Evolutionary conservation across 2,888 invertebrate genomes (phyloP), one percentile per base, ranked within the genome.

Genomic region (Neria commutata): DNA sequence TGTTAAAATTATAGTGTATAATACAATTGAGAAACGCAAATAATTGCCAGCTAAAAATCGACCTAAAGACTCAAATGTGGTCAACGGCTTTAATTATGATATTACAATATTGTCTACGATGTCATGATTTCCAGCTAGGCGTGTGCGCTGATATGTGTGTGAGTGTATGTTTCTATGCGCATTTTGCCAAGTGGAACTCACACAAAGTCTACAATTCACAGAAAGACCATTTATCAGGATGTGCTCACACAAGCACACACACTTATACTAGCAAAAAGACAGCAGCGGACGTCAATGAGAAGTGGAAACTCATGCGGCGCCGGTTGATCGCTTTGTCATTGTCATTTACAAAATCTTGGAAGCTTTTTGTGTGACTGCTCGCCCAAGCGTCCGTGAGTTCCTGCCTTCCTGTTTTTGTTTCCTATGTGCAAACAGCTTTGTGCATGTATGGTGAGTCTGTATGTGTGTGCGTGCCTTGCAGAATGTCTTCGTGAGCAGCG

Each of bases 321-420:
- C 52, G 52, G 42, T 2, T 42, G 40, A 52, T 42, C 52, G 25
- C 52, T 52, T 52, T 52, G 52, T 52, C 52, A 52, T 17, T 26
- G 52, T 40, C 52, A 52, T 52, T 42, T 52, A 42, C n/a, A 8
- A 21, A 24, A 21, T 34, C 23, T 37, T 37, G 37, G 34, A 24
- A 17, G n/a, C 26, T 25, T 48, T 25, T 23, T 8, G 25, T 48
- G 11, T 48, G 24, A 24, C 23, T 8, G 14, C 19, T n/a, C 25
- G n/a, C n/a, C n/a, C n/a, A n/a, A n/a, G n/a, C n/a, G n/a, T n/a
- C n/a, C n/a, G n/a, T n/a, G n/a, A n/a, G n/a, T n/a, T n/a, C n/a
- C n/a, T n/a, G n/a, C n/a, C n/a, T n/a, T n/a, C n/a, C n/a, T n/a
- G n/a, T n/a, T n/a, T n/a, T n/a, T n/a, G n/a, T n/a, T n/a, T n/a